Base-by-base conservation (phyloP, 92 coral and sea anemone species). In the Metridium senile region DNA sequence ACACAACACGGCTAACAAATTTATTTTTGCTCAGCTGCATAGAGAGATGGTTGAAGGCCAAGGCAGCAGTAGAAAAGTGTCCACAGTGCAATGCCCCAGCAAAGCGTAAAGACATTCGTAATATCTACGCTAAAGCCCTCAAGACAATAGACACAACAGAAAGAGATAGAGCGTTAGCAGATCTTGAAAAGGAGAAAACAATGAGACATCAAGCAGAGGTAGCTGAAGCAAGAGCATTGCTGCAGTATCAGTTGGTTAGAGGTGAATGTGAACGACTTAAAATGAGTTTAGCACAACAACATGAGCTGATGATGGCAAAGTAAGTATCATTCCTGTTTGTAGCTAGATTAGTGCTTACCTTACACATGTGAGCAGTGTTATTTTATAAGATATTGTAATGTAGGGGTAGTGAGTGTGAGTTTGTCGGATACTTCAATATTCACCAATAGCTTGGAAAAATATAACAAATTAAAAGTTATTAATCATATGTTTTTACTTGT, bases 21-120 rank as follows among this genome's bases (percentile, higher is more conserved):
- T n/a, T n/a, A n/a, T n/a, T n/a, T n/a, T n/a, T n/a, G n/a, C n/a
- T n/a, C 31, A 90, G 98, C 49, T 93, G 98, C 32, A 91, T 93
- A 71, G 98, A 91, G 68, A 84, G 96, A 75, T 93, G 98, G 98
- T 73, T 93, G 33, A 88, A 87, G 65, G 86, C 76, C 28, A 88
- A 93, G 62, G 89, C 85, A 22, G 82, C 82, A 10, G 82, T 82
- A 59, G 97, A 91, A 76, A 93, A 93, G 67, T 93, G 98, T 29
- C 98, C 98, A 27, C 97, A 93, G 70, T 93, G 98, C 53, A 93
- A 93, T 93, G 91, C 97, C 45, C 92, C 98, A 66, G 93, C 98
- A 32, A 88, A 61, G 77, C 84, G 75, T 27, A 87, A 74, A 62
- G 89, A 93, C 72, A 85, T 93, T 9, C 77, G 98, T 27, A 88